phyloP scores from a whole-genome alignment of 1,140 invertebrate species.

The Lepidotrigona ventralis region DNA sequence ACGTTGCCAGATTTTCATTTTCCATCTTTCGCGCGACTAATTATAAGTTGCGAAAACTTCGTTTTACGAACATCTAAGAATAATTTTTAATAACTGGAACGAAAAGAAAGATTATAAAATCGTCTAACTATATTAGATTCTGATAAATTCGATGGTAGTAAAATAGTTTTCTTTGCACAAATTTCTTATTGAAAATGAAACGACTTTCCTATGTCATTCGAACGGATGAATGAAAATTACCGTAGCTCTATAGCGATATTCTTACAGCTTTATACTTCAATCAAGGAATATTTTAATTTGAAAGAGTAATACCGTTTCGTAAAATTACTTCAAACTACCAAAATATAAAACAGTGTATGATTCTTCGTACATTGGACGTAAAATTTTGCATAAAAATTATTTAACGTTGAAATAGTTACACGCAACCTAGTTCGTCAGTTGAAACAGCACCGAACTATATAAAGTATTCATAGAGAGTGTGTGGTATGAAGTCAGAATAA shows the following conservation, averaged over 20 bases:
- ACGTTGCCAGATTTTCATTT: conserved; percentile 65
- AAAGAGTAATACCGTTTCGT: neutral
- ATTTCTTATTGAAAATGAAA: too few species aligned
- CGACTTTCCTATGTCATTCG: too few species aligned
- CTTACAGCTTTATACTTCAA: too few species aligned
- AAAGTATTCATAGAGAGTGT: conserved; percentile 1
- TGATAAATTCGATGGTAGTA: neutral
- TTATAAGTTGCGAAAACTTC: neutral
- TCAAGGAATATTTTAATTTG: neutral
- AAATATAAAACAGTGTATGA: neutral
- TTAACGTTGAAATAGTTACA: neutral
- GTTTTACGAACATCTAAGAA: neutral
- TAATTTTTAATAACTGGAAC: neutral
- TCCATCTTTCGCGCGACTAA: neutral
- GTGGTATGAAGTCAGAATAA: conserved; percentile 39
- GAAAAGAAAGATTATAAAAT: neutral
- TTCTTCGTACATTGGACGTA: neutral
- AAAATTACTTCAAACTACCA: neutral
- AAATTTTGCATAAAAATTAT: neutral
- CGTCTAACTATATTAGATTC: neutral
- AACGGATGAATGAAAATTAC: too few species aligned
- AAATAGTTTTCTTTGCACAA: too few species aligned
- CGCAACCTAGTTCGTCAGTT: neutral
- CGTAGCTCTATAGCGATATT: neutral
- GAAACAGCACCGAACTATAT: neutral